phyloP scores from a whole-genome alignment of 2,113 vertebrate genomes.

The Columba livia region DNA sequence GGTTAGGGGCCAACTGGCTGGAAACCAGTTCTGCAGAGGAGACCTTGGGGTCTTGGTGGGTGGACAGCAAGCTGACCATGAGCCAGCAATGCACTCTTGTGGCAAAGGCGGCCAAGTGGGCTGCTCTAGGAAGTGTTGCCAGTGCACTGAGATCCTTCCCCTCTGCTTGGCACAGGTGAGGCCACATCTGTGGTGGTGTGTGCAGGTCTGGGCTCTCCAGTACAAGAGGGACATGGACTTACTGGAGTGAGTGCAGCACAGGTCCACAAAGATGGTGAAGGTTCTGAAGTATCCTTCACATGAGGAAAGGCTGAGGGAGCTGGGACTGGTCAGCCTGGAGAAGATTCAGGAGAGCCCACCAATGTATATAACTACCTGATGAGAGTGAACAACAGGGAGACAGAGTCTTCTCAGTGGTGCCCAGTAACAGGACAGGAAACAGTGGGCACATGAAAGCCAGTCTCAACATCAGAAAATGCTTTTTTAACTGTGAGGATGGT shows the following conservation, averaged over 20 bases:
- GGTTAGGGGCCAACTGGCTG: neutral
- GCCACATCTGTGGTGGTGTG: neutral
- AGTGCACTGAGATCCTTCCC: fast-evolving
- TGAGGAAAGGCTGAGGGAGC: neutral
- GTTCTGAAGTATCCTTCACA: neutral
- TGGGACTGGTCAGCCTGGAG: neutral
- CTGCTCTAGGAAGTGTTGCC: neutral
- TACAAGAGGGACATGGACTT: neutral
- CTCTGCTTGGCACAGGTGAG: neutral
- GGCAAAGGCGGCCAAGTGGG: neutral
- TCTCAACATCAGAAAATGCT: neutral
- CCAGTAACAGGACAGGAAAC: neutral
- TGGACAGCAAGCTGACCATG: neutral
- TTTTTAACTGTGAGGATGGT: neutral
- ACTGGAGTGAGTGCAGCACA: neutral
- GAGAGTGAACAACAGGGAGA: neutral
- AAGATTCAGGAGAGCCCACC: neutral
- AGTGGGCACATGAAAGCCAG: neutral
- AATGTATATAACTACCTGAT: neutral
- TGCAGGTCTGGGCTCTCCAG: neutral
- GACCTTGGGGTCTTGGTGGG: neutral
- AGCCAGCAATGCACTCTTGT: neutral
- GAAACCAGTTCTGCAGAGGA: neutral
- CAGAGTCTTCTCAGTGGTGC: neutral
- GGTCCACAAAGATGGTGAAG: neutral